Conservation (phyloP, 2,113 vertebrate species). For the Strix uralensis region DNA sequence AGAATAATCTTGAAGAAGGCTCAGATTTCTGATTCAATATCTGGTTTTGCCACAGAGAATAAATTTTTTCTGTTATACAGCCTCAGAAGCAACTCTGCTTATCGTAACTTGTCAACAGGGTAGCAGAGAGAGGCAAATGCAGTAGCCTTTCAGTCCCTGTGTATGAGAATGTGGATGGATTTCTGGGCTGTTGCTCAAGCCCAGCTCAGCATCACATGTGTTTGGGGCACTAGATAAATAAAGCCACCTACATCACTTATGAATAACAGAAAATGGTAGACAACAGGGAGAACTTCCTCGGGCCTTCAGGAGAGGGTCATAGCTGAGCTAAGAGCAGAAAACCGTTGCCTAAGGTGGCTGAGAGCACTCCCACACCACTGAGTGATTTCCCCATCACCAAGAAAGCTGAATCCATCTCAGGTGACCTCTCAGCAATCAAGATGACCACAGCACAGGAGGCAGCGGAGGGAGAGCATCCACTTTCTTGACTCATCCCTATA, state of each 20-base stretch:
- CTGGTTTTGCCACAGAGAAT: neutral
- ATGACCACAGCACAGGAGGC: neutral
- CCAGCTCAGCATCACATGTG: neutral
- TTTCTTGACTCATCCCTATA: neutral
- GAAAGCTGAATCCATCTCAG: neutral
- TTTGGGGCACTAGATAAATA: neutral
- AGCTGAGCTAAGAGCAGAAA: neutral
- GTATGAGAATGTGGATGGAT: neutral
- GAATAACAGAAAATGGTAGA: neutral
- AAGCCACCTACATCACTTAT: neutral
- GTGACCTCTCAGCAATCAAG: neutral
- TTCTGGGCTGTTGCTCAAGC: neutral
- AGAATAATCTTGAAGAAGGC: neutral
- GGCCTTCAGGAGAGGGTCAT: neutral
- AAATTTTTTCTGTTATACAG: neutral
- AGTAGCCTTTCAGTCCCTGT: neutral
- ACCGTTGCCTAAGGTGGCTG: rapidly evolving
- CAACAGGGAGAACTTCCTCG: neutral
- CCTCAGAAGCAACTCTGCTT: neutral
- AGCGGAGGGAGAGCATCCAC: neutral
- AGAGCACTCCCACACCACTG: neutral
- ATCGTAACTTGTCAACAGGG: neutral
- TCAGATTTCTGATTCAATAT: neutral
- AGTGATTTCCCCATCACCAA: neutral
- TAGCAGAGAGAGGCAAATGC: neutral